phyloP scores from a whole-genome alignment of 2,888 invertebrate species.

The Pristionchus maxplancki region DNA sequence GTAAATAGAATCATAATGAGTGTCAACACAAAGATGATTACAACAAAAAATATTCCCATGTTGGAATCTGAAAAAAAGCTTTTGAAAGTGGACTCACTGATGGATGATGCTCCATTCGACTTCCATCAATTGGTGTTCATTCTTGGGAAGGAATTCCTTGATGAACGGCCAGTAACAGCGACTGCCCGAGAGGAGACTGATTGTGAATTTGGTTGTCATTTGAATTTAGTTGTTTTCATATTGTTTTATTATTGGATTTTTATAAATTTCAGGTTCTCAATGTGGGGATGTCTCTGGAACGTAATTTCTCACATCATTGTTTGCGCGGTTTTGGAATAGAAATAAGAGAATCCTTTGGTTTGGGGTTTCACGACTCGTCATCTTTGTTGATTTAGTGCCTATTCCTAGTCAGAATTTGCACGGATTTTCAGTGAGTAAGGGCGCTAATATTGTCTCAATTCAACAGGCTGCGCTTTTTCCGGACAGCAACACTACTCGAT shows the following conservation, averaged over 20 bases:
- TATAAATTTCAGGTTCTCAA: too few species aligned
- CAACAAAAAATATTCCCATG: too few species aligned
- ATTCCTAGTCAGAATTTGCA: background rate
- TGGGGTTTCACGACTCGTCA: background rate
- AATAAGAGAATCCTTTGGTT: background rate
- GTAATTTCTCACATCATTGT: too few species aligned
- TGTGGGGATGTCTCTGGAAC: too few species aligned
- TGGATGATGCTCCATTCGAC: constrained; percentile 45
- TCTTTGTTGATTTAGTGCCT: background rate
- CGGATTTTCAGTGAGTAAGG: background rate
- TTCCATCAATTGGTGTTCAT: constrained; percentile 63
- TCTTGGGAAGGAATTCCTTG: constrained; percentile 67
- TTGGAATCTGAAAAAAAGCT: too few species aligned
- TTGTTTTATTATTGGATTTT: too few species aligned
- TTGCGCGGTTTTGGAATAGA: too few species aligned
- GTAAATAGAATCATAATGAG: too few species aligned
- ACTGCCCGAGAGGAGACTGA: constrained; percentile 59
- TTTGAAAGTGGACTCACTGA: background rate
- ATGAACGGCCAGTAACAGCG: constrained; percentile 70
- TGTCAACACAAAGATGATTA: too few species aligned
- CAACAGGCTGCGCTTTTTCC: too few species aligned
- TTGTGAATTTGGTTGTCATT: constrained; percentile 38
- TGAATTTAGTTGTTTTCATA: too few species aligned
- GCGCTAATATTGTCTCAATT: background rate
- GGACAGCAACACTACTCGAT: too few species aligned